phyloP scores from a whole-genome alignment of 64 coral and sea anemone genomes.

The Pocillopora damicornis region DNA sequence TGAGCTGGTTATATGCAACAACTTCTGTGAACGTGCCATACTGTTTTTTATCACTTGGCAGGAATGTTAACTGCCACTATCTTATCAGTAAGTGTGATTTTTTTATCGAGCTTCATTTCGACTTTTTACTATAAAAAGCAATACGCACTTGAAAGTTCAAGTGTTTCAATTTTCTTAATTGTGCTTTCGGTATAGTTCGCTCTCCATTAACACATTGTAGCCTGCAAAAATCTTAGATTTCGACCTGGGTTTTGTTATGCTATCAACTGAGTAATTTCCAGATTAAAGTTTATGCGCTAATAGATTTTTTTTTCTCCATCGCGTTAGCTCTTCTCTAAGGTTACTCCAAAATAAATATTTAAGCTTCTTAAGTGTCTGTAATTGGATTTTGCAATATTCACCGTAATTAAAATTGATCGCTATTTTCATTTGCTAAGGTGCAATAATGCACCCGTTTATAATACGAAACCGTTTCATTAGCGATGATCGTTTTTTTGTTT shows the following conservation, averaged over 20 bases:
- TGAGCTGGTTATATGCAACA: neutral
- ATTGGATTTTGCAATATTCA: no score
- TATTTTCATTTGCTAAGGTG: no score
- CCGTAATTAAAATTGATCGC: no score
- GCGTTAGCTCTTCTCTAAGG: no score
- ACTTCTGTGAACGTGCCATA: neutral
- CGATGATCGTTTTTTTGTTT: no score
- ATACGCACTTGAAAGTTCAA: slow-evolving; percentile 30
- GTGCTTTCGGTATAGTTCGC: neutral
- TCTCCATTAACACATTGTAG: neutral
- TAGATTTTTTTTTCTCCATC: no score
- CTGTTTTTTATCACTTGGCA: neutral
- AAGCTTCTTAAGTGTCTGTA: no score
- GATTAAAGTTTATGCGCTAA: no score
- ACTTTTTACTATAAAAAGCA: slow-evolving; percentile 17
- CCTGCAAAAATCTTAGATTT: neutral
- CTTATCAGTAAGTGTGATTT: neutral
- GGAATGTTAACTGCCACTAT: neutral
- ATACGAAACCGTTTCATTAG: no score
- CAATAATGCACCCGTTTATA: no score
- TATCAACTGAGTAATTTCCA: no score
- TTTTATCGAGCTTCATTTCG: neutral
- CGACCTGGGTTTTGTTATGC: neutral
- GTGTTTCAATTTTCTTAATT: neutral
- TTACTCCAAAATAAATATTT: no score